Percentiles rank a stretch among this genome's conserved stretches.
Conservation (phyloP, 1,140 invertebrate genomes). For the Druon quercuslanigerum region DNA sequence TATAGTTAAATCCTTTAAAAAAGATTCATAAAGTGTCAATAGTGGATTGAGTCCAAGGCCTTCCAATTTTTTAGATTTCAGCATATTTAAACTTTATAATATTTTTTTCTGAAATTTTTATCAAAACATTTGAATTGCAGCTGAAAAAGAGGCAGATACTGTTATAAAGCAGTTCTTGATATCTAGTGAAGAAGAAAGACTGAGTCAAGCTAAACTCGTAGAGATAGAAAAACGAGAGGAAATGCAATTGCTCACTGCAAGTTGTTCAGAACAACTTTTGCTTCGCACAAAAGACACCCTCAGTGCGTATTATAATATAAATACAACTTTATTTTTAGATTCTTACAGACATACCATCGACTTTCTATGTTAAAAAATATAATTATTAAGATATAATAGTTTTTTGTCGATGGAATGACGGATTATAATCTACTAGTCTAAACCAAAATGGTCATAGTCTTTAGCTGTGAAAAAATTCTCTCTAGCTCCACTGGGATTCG, state of each 20-base stretch:
- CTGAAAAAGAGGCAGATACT: constrained; percentile 80
- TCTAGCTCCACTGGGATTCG: no score
- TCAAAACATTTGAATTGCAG: constrained; percentile 60
- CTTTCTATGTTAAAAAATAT: no score
- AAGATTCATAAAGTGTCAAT: no score
- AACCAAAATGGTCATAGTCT: no score
- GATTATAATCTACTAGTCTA: no score
- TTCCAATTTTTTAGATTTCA: no score
- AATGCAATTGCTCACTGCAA: constrained; percentile 77
- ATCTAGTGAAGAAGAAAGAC: constrained; percentile 77
- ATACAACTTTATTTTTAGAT: no score
- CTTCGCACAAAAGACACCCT: constrained; percentile 71
- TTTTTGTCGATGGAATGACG: background rate
- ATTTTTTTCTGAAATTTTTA: constrained; percentile 69
- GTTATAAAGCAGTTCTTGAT: constrained; percentile 81
- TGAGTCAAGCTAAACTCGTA: constrained; percentile 78
- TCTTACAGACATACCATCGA: no score
- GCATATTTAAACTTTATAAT: background rate
- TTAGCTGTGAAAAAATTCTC: background rate
- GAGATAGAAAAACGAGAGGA: constrained; percentile 81
- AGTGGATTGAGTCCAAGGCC: no score
- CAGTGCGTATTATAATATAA: constrained; percentile 53
- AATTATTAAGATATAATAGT: background rate
- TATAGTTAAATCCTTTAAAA: no score
- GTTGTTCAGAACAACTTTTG: constrained; percentile 70